Evolutionary conservation across 2,888 invertebrate genomes (phyloP), one percentile per base, ranked within the genome.

Genomic region (Cetonia aurata): DNA sequence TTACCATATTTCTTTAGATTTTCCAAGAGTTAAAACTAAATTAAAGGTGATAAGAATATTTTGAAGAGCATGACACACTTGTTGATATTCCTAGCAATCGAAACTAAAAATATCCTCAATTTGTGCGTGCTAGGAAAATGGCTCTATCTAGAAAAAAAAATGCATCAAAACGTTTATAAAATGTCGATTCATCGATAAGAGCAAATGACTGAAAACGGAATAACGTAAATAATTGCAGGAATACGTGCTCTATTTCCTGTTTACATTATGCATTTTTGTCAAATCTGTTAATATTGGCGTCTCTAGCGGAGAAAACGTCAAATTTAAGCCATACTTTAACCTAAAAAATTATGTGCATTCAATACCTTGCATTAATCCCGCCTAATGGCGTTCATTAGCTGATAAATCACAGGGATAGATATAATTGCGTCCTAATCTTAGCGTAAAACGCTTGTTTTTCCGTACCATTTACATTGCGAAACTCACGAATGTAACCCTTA

Each of bases 401-500:
- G 50, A 37, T 65, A 65, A 65, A 65, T 65, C 31, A 37, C 15
- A 41, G 31, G 12, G 15, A 46, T 6, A 60, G 31, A 13, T 41
- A 31, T 60, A 60, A 60, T 46, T 50, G 41, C 37, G 31, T 65
- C 33, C 15, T 0, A 37, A 37, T 50, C 33, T 50, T 17, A 19
- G 37, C 37, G 37, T 65, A 50, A 65, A 50, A 50, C 50, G 33
- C 37, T 31, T 50, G 15, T 50, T 65, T 65, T 65, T 65, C n/a
- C 37, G 17, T 25, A 50, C 33, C 48, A 65, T 50, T 65, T 50
- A 13, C 46, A 50, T 65, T 50, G 37, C 41, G 12, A 50, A 50
- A 65, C 37, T 65, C 37, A 37, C 62, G 37, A 65, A 65, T 65
- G 13, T 65, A 65, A 65, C 62, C 62, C 62, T 65, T 65, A 65